Percentiles rank a stretch among this genome's conserved stretches.
Evolutionary conservation across 2,113 vertebrate genomes (phyloP).

Genomic region (Cyprinodon variegatus): DNA sequence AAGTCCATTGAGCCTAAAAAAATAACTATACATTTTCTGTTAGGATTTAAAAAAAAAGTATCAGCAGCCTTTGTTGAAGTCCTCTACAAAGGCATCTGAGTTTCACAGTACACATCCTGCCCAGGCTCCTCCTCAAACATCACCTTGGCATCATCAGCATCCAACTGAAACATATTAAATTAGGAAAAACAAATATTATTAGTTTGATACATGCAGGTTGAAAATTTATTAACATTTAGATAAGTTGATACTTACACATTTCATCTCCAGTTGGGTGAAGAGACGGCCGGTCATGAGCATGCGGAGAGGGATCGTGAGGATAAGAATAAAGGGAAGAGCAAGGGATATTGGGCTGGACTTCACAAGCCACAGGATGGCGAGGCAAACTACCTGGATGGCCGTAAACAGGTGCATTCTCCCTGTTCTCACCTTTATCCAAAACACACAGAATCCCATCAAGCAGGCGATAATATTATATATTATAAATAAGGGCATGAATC

Average conservation of each 20-base stretch:
- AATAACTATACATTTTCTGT: constrained; percentile 38
- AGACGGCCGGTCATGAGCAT: constrained; percentile 84
- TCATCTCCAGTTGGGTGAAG: constrained; percentile 88
- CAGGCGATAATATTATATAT: background rate
- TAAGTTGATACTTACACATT: constrained; percentile 83
- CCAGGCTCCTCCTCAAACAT: constrained; percentile 88
- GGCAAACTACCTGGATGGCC: constrained; percentile 83
- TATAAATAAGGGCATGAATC: background rate
- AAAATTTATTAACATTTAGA: background rate
- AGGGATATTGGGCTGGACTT: constrained; percentile 85
- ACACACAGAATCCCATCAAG: constrained; percentile 8
- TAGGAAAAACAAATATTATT: background rate
- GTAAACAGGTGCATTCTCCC: constrained; percentile 95
- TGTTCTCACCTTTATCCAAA: constrained; percentile 86
- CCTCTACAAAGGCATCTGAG: constrained; percentile 86
- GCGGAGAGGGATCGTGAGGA: constrained; percentile 93
- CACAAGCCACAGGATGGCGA: constrained; percentile 85
- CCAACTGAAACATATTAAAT: constrained; percentile 82
- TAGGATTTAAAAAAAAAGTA: constrained; percentile 17
- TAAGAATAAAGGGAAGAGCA: constrained; percentile 91
- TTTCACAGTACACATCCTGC: constrained; percentile 88
- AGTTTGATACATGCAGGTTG: background rate
- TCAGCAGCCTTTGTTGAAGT: constrained; percentile 18
- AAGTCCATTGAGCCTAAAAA: constrained; percentile 29
- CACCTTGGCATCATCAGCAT: constrained; percentile 84